phyloP scores from a whole-genome alignment of 2,888 invertebrate genomes.

The Falcaria lacertinaria region DNA sequence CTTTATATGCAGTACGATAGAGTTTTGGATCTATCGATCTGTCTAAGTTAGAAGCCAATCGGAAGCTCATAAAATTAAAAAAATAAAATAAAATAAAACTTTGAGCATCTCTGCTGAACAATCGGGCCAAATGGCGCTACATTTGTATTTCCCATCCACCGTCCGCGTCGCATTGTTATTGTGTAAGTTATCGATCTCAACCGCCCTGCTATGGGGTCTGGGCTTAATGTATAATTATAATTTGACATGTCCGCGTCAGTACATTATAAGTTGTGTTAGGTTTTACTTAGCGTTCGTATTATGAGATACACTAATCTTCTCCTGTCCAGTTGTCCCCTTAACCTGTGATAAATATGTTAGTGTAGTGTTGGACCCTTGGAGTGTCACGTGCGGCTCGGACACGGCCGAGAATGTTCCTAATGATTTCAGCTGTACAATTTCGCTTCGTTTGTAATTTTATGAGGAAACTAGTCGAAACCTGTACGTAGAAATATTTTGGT shows the following conservation, averaged over 20 bases:
- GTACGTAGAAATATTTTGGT: conserved; percentile 37
- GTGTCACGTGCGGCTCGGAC: conserved; percentile 68
- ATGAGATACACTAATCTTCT: conserved; percentile 76
- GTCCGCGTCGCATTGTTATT: conserved; percentile 38
- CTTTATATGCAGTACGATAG: no score
- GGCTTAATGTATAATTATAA: conserved; percentile 44
- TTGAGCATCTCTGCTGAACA: no score
- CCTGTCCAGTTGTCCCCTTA: conserved; percentile 65
- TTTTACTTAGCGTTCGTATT: conserved; percentile 55
- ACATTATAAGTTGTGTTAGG: conserved; percentile 71
- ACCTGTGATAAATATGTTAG: conserved; percentile 80
- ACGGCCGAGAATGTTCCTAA: conserved; percentile 72
- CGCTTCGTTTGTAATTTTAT: conserved; percentile 46
- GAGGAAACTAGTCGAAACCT: conserved; percentile 64
- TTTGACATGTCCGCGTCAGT: conserved; percentile 36
- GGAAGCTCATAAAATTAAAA: no score
- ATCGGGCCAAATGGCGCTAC: no score
- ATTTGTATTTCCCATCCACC: no score
- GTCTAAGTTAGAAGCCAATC: no score
- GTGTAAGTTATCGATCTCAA: conserved; percentile 75
- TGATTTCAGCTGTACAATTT: conserved; percentile 67
- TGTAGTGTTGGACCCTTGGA: conserved; percentile 67
- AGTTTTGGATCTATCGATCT: no score
- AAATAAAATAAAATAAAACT: no score
- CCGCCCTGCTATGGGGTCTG: conserved; percentile 58